Percentiles rank a stretch among this genome's conserved stretches.
Evolutionary conservation across 2,113 vertebrate species (phyloP).

Genomic region (Galeopterus variegatus): DNA sequence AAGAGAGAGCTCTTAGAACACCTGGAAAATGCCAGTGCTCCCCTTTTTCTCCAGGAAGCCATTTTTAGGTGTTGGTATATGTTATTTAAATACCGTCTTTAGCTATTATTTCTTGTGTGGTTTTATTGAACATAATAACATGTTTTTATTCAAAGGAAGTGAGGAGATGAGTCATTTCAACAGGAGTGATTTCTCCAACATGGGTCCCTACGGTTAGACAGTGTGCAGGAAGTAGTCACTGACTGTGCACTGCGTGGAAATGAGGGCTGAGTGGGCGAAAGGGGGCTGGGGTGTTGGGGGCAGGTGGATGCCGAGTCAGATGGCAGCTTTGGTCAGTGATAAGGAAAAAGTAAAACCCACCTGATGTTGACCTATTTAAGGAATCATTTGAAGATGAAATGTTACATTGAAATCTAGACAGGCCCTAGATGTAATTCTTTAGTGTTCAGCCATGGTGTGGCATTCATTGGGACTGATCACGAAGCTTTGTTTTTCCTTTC

Average conservation of each 20-base stretch:
- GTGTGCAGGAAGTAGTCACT: neutral
- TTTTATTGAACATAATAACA: slow-evolving; percentile 74
- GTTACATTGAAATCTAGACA: neutral
- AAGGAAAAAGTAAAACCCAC: neutral
- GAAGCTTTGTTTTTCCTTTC: neutral
- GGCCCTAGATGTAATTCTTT: neutral
- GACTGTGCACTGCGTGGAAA: neutral
- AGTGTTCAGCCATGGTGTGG: neutral
- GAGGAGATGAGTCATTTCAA: slow-evolving; percentile 52
- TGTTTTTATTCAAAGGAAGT: slow-evolving; percentile 72
- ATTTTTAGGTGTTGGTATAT: slow-evolving; percentile 68
- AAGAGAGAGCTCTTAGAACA: neutral
- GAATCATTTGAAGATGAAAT: slow-evolving; percentile 49
- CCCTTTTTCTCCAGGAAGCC: slow-evolving; percentile 47
- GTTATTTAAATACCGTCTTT: slow-evolving; percentile 66
- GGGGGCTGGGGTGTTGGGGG: neutral
- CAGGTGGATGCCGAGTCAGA: neutral
- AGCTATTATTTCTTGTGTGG: slow-evolving; percentile 69
- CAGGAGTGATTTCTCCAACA: slow-evolving; percentile 2
- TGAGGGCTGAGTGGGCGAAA: neutral
- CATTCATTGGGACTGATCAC: neutral
- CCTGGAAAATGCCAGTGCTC: slow-evolving; percentile 23
- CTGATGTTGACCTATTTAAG: neutral
- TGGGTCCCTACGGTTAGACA: neutral
- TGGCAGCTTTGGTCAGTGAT: neutral